Conservation (phyloP, 1,140 invertebrate species). For the Zaprionus gabonicus region DNA sequence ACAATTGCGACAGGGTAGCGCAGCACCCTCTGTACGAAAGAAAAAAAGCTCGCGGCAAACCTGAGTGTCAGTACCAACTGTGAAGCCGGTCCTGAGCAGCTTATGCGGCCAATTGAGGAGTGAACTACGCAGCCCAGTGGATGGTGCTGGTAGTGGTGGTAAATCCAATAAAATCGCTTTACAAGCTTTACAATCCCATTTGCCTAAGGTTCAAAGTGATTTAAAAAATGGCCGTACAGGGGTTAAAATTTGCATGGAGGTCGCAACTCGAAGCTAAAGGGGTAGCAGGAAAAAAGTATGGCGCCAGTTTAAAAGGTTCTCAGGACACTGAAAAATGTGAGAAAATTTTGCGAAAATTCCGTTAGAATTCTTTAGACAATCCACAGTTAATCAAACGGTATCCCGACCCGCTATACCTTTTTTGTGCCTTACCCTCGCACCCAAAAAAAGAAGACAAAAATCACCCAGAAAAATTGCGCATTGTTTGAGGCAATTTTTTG, state of each 20-base stretch:
- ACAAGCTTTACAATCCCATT: slow-evolving; percentile 77
- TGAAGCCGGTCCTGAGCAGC: slow-evolving; percentile 62
- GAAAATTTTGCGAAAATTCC: slow-evolving; percentile 74
- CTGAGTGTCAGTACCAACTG: slow-evolving; percentile 80
- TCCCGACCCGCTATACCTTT: slow-evolving; percentile 22
- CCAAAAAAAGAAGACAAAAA: slow-evolving; percentile 35
- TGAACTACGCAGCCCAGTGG: slow-evolving; percentile 16
- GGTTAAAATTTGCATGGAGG: background rate
- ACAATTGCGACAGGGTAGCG: slow-evolving; percentile 60
- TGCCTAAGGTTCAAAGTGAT: slow-evolving; percentile 43
- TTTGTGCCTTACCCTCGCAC: slow-evolving; percentile 44
- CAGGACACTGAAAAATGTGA: slow-evolving; percentile 41
- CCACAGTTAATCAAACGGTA: slow-evolving; percentile 61
- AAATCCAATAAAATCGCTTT: slow-evolving; percentile 84
- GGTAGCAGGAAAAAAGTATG: slow-evolving; percentile 18
- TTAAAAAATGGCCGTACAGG: slow-evolving; percentile 9
- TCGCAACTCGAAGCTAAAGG: background rate
- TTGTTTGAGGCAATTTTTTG: slow-evolving; percentile 44
- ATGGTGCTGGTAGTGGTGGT: slow-evolving; percentile 24
- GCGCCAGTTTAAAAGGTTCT: background rate
- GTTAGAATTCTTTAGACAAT: slow-evolving; percentile 51
- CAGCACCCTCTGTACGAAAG: background rate
- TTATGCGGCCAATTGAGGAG: slow-evolving; percentile 75
- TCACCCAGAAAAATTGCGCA: slow-evolving; percentile 59
- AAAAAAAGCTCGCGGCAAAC: slow-evolving; percentile 61